Percentiles rank a stretch among this genome's conserved stretches.
These are phyloP conservation scores for Caenorhabditis angaria DNA, from an alignment of 2,888 invertebrate species.

Conservation along the genomic window DNA sequence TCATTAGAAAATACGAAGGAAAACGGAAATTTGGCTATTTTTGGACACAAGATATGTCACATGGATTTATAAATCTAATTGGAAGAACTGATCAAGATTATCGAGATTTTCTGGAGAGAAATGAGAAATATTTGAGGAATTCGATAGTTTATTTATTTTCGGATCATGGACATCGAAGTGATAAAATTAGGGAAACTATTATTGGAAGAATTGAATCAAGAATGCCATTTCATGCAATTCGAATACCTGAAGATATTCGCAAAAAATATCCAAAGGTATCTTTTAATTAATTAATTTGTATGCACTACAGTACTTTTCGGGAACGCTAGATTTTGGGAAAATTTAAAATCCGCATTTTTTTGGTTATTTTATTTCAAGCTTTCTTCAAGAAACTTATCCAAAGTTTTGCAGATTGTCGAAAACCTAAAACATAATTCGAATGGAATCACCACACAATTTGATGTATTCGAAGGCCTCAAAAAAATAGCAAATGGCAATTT, in stretches of 20 bases:
- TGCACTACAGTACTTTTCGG: background rate
- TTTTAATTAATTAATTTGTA: too few species aligned
- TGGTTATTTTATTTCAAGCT: background rate
- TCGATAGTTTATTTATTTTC: slow-evolving; percentile 67
- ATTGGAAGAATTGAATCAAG: slow-evolving; percentile 74
- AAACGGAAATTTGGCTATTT: slow-evolving; percentile 56
- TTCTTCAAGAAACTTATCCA: too few species aligned
- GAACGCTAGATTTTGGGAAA: background rate
- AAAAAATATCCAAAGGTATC: slow-evolving; percentile 65
- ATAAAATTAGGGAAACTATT: slow-evolving; percentile 72
- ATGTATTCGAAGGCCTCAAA: slow-evolving; percentile 72
- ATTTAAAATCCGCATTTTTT: background rate
- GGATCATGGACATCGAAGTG: slow-evolving; percentile 74
- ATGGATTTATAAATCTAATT: slow-evolving; percentile 56
- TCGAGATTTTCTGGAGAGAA: slow-evolving; percentile 43
- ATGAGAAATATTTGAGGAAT: slow-evolving; percentile 47
- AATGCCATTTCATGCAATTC: slow-evolving; percentile 73
- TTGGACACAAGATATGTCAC: slow-evolving; percentile 64
- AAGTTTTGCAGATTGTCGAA: slow-evolving; percentile 40
- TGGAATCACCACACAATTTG: slow-evolving; percentile 73
- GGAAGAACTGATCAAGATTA: slow-evolving; percentile 55
- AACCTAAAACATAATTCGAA: slow-evolving; percentile 70
- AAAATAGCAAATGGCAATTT: slow-evolving; percentile 42
- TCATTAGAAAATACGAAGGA: slow-evolving; percentile 45
- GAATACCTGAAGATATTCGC: slow-evolving; percentile 70